Base-by-base conservation (phyloP, 2,888 invertebrate species). In the Anticlea derivata region DNA sequence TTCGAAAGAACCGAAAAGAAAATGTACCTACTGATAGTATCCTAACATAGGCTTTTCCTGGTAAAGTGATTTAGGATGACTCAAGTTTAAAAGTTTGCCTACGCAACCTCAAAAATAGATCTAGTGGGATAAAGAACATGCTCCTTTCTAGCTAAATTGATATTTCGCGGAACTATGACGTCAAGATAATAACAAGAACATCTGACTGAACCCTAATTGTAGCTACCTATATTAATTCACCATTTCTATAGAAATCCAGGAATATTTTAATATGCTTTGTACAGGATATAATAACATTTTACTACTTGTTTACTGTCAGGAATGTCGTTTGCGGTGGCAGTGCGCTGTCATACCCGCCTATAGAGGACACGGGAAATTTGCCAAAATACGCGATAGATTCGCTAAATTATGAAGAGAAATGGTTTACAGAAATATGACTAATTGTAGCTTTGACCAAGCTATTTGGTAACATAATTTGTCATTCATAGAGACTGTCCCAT, bases 211-310 rank as follows among this genome's bases (percentile, higher is more conserved):
- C 7, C 2, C 8, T 12, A 37, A n/a, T n/a, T n/a, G n/a, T n/a
- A n/a, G n/a, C n/a, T n/a, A n/a, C n/a, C n/a, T n/a, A n/a, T n/a
- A n/a, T n/a, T n/a, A n/a, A n/a, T n/a, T n/a, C n/a, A n/a, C n/a
- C n/a, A n/a, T n/a, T n/a, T n/a, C n/a, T n/a, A n/a, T n/a, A n/a
- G n/a, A 34, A 39, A 27, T 33, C 12, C 30, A 8, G 11, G 5
- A 27, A 39, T 50, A 44, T 31, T 37, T 31, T 50, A 29, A 31
- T 38, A 43, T 3, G 17, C 30, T 38, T 29, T 50, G 40, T 37
- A 45, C 45, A 38, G 46, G 40, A 50, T 50, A 47, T 55, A 34
- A 40, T 50, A 45, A 49, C 17, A 46, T 54, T 46, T 50, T 43
- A 54, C 31, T 23, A 29, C 43, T 27, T 47, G 48, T 52, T 52